Evolutionary conservation across 2,113 vertebrate genomes (phyloP).

Genomic region (Holacanthus passer): DNA sequence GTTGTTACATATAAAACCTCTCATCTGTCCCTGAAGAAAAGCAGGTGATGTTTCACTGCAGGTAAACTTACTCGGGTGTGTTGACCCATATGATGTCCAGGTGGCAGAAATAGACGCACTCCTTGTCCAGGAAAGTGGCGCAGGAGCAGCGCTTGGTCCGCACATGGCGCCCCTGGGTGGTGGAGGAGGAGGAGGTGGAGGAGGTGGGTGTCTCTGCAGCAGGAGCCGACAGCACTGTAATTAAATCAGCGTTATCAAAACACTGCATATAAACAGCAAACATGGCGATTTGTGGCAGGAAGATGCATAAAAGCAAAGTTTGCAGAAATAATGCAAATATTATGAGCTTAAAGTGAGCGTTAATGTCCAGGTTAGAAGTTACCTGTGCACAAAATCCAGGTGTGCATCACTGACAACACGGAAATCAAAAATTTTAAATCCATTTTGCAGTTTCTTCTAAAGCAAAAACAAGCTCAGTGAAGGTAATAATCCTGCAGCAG

Average conservation of each 20-base stretch:
- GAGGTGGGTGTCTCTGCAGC: slow-evolving; percentile 14
- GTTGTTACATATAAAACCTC: no score
- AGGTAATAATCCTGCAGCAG: slow-evolving; percentile 59
- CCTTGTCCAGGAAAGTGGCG: slow-evolving; percentile 92
- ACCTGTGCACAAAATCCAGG: slow-evolving; percentile 78
- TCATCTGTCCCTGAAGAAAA: no score
- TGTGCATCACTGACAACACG: slow-evolving; percentile 84
- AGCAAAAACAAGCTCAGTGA: neutral
- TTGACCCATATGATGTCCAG: slow-evolving; percentile 99
- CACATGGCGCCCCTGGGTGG: slow-evolving; percentile 70
- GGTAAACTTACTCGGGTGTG: slow-evolving; percentile 96
- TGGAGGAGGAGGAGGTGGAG: slow-evolving; percentile 44
- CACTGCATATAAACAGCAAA: neutral
- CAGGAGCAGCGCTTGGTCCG: slow-evolving; percentile 95
- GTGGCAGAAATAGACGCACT: slow-evolving; percentile 99
- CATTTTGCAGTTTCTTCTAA: slow-evolving; percentile 77
- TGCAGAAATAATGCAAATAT: neutral
- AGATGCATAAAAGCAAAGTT: neutral
- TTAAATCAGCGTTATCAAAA: slow-evolving; percentile 38
- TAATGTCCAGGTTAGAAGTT: slow-evolving; percentile 28
- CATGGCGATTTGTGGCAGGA: fast-evolving
- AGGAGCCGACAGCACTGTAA: slow-evolving; percentile 65
- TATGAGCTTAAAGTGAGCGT: neutral
- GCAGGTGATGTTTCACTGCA: no score
- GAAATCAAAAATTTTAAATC: slow-evolving; percentile 86